phyloP scores from a whole-genome alignment of 2,888 invertebrate species.

The Rotaria macrura region DNA sequence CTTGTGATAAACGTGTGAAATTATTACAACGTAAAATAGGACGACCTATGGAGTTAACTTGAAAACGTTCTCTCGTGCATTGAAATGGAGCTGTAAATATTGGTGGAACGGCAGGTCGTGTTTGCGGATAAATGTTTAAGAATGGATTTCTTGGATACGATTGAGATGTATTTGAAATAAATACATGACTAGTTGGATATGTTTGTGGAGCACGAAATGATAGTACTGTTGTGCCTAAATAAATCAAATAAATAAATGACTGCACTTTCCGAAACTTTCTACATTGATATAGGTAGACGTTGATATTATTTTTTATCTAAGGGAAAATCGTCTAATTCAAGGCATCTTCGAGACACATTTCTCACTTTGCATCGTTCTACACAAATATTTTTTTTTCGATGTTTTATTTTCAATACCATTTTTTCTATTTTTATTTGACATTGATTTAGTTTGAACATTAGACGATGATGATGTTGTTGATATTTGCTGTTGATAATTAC shows the following conservation, averaged over 20 bases:
- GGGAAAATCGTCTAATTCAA: no score
- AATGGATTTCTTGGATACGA: not conserved
- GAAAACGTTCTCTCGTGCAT: constrained; percentile 10
- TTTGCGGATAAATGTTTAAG: not conserved
- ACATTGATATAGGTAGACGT: no score
- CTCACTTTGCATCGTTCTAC: no score
- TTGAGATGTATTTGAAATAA: not conserved
- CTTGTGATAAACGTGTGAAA: not conserved
- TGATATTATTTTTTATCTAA: no score
- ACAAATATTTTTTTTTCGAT: no score
- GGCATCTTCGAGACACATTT: no score
- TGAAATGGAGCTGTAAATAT: not conserved
- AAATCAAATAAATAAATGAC: not conserved
- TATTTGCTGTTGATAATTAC: not conserved
- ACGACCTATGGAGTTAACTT: not conserved
- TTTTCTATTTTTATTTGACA: no score
- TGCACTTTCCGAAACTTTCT: no score
- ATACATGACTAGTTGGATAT: not conserved
- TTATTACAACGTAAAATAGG: not conserved
- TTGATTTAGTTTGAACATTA: no score
- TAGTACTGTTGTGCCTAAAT: not conserved
- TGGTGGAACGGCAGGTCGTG: not conserved
- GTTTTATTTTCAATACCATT: no score
- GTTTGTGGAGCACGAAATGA: not conserved
- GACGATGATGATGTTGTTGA: not conserved